Evolutionary conservation across 2,888 invertebrate species (phyloP).

Genomic region (Prenolepis imparis): DNA sequence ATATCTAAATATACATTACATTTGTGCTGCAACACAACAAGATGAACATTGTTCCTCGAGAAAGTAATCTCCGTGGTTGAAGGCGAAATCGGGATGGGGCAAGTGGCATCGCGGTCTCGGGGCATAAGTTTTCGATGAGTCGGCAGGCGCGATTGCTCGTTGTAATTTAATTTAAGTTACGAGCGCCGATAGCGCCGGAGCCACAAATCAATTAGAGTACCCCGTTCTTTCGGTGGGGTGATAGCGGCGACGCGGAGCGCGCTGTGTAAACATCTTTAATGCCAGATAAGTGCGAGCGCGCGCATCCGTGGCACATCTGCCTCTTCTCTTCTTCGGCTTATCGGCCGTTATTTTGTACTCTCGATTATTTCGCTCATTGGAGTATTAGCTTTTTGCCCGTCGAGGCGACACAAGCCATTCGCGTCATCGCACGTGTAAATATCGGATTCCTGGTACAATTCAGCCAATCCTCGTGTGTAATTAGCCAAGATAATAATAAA

Average conservation of each 20-base stretch:
- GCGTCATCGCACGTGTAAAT: conserved; percentile 5
- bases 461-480: neutral
- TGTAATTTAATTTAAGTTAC: conserved; percentile 84
- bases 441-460: conserved; percentile 1
- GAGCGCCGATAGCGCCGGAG: conserved; percentile 80
- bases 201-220: conserved; percentile 85
- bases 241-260: conserved; percentile 80
- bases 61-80: conserved; percentile 33
- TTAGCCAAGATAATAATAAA: conserved; percentile 35
- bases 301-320: conserved; percentile 47
- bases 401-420: conserved; percentile 21
- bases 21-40: neutral
- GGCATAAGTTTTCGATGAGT: conserved; percentile 70
- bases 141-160: conserved; percentile 78
- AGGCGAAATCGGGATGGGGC: conserved; percentile 31
- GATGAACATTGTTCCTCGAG: conserved; percentile 28
- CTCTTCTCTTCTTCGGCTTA: conserved; percentile 68
- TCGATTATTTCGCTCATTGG: conserved; percentile 81
- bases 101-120: conserved; percentile 62
- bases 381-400: conserved; percentile 67
- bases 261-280: conserved; percentile 85
- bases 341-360: conserved; percentile 82
- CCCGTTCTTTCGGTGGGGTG: conserved; percentile 79
- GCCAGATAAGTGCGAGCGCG: conserved; percentile 81
- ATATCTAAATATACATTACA: conserved; percentile 2